These are phyloP conservation scores for Heliconius erato DNA, from an alignment of 2,888 invertebrate species.

Conservation along the genomic window DNA sequence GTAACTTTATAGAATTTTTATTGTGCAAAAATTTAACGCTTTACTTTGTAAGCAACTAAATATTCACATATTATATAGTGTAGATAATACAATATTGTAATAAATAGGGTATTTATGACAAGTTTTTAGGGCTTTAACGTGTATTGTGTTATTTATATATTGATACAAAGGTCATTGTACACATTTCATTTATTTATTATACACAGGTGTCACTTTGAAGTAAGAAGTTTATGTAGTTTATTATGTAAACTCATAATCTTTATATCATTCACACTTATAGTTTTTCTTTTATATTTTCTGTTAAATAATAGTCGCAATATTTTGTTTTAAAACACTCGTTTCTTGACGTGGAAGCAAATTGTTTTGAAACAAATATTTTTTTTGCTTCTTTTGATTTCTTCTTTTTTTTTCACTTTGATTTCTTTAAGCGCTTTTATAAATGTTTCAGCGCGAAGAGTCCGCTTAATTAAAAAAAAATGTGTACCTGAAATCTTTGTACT, in stretches of 20 bases:
- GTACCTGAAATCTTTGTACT: slow-evolving; percentile 41
- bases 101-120: slow-evolving; percentile 35
- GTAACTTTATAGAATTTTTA: slow-evolving; percentile 54
- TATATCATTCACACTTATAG: neutral
- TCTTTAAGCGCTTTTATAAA: slow-evolving; percentile 3
- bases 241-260: slow-evolving; percentile 31
- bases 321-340: slow-evolving; percentile 5
- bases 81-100: slow-evolving; percentile 54
- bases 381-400: neutral
- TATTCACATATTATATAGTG: slow-evolving; percentile 56
- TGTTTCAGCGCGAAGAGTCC: slow-evolving; percentile 19
- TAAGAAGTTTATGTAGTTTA: slow-evolving; percentile 29
- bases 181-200: slow-evolving; percentile 10
- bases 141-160: slow-evolving; percentile 14
- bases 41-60: slow-evolving; percentile 52
- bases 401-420: neutral
- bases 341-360: slow-evolving; percentile 10
- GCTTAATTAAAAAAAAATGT: slow-evolving; percentile 12
- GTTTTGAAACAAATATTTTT: neutral
- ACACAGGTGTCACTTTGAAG: neutral
- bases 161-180: slow-evolving; percentile 8
- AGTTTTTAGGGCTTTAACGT: slow-evolving; percentile 1
- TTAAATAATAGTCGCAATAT: neutral
- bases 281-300: neutral
- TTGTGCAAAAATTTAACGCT: slow-evolving; percentile 48